Evolutionary conservation across 2,113 vertebrate species (phyloP).

Genomic region (Accipiter virgatus): DNA sequence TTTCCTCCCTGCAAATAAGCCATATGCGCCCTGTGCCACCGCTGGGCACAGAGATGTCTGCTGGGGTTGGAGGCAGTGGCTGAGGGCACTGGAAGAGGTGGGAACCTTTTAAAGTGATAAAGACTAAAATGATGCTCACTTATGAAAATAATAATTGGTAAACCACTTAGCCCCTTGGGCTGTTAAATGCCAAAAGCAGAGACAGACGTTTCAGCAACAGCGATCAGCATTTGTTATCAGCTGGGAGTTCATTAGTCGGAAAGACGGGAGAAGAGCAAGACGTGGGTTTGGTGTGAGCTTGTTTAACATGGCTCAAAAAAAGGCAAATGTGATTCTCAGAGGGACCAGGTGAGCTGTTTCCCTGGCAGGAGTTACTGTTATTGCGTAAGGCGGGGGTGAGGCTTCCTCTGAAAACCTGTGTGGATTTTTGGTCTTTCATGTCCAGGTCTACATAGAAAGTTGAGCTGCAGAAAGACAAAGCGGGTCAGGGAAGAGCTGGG

Average conservation of each 20-base stretch:
- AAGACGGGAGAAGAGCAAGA: background rate
- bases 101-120: constrained; percentile 8
- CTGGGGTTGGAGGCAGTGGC: background rate
- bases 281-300: background rate
- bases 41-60: background rate
- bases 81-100: background rate
- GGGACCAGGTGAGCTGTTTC: background rate
- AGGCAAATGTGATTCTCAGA: background rate
- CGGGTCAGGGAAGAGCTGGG: background rate
- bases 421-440: background rate
- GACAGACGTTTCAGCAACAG: background rate
- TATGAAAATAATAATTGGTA: background rate
- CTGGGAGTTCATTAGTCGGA: constrained; percentile 20
- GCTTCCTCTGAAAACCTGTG: background rate
- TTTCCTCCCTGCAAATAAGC: background rate
- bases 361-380: background rate
- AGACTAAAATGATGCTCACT: background rate
- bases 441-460: background rate
- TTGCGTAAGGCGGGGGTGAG: background rate
- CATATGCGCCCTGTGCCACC: background rate
- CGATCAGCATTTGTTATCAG: background rate
- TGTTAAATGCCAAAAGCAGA: background rate
- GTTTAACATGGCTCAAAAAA: background rate
- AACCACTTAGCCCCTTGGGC: background rate
- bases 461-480: background rate